Evolutionary conservation across 2,797 vertebrate genomes (phyloP).

Genomic region (Pangasius sanitwongsei): DNA sequence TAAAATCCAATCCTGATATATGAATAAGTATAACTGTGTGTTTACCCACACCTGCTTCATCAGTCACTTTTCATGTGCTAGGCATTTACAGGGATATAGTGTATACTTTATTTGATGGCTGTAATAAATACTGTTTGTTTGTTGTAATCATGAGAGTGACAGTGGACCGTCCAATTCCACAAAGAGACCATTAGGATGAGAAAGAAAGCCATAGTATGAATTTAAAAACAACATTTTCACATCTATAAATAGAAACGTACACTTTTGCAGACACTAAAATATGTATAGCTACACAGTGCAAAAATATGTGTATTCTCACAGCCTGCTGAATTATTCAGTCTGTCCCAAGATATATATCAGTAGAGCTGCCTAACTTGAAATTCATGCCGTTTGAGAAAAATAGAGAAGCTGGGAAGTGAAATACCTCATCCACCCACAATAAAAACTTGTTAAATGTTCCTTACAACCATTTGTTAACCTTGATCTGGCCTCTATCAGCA

Average conservation of each 20-base stretch:
- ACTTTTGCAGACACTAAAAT: conserved; percentile 35
- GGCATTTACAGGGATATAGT: conserved; percentile 3
- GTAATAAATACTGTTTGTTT: conserved; percentile 10
- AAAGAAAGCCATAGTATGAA: conserved; percentile 11
- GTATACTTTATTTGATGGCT: conserved; percentile 16
- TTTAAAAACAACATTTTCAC: conserved; percentile 29
- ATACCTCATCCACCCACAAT: neutral
- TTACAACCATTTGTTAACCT: conserved; percentile 33
- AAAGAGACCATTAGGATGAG: neutral
- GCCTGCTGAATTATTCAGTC: conserved; percentile 42
- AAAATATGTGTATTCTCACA: conserved; percentile 31
- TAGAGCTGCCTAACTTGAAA: conserved; percentile 10
- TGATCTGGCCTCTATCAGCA: conserved; percentile 37
- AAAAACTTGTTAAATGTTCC: conserved; percentile 24
- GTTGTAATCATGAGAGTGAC: neutral
- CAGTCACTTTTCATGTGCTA: neutral
- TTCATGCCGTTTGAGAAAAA: conserved; percentile 10
- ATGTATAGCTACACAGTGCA: conserved; percentile 44
- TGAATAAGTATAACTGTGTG: conserved; percentile 32
- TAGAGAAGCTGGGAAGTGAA: neutral
- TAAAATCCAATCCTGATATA: conserved; percentile 30
- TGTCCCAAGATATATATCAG: conserved; percentile 5
- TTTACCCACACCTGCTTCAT: conserved; percentile 9
- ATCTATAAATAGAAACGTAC: conserved; percentile 29
- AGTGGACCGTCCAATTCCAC: neutral